Base-by-base conservation (phyloP, 2,797 vertebrate genomes). In the Mormyrops attenuatus region DNA sequence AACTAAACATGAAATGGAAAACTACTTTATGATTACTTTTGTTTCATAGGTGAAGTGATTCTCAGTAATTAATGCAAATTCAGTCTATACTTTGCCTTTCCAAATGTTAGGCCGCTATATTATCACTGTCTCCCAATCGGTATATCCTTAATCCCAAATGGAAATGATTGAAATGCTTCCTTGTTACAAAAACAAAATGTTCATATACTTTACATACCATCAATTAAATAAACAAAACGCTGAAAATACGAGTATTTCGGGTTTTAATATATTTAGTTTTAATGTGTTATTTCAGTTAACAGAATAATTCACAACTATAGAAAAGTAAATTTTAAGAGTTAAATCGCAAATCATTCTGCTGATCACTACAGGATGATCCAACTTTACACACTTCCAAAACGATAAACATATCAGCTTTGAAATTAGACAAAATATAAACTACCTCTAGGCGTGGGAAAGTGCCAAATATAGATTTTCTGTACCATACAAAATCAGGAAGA, bases 191-290 rank as follows among this genome's bases (percentile, higher is more conserved):
- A 69, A 86, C 44, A 8, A 87, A 55, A 85, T 52, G 13, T 88
- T 89, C 90, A 90, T 87, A 90, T 90, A 90, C 89, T 82, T 44
- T 88, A 89, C 82, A 89, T 80, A 80, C 57, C 34, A 82, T 87
- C 88, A 77, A 90, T 69, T 63, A 63, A 52, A 63, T 44, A 77
- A 52, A 73, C 20, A 55, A 38, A 88, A 77, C 50, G 50, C 88
- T 77, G 30, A 91, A 91, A 90, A 93, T 89, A 91, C 34, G 53
- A 90, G 63, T 93, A 93, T 93, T 93, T 92, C 47, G 22, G 30
- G 49, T 85, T 85, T 93, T 96, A 93, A 95, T 95, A 95, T 92
- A 93, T 94, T 96, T 95, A 96, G 95, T 93, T 94, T 93, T 66
- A 84, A 90, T 93, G 57, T 26, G 44, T 88, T 82, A 90, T 94